A percentile compares a stretch with the other conserved stretches of the same genome.
These are phyloP conservation scores for Austrofundulus limnaeus DNA, from an alignment of 2,113 vertebrate species.

Conservation along the genomic window DNA sequence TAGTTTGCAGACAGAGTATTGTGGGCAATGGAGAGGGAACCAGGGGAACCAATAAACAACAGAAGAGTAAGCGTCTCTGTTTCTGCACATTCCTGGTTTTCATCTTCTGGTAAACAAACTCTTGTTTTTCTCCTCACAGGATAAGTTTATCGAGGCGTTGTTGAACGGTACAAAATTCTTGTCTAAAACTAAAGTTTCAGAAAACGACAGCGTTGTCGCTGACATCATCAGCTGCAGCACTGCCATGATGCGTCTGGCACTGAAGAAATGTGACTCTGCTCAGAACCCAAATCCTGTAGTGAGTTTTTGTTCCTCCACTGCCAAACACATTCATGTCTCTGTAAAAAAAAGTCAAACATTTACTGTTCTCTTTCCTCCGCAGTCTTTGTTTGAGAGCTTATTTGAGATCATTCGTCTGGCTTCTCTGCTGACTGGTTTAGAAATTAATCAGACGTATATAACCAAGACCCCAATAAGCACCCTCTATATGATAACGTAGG, in stretches of 20 bases:
- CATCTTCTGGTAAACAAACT: not conserved
- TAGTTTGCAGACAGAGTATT: conserved; percentile 26
- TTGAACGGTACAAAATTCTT: accelerated
- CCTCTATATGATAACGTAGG: conserved; percentile 68
- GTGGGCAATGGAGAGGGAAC: conserved; percentile 9
- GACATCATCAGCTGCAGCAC: conserved; percentile 55
- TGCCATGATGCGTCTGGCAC: conserved; percentile 48
- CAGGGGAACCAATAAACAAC: not conserved
- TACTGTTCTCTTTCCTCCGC: not conserved
- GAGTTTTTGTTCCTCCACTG: conserved; percentile 1
- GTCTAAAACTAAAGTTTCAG: accelerated
- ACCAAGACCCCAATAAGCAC: conserved; percentile 47
- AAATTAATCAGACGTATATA: not conserved
- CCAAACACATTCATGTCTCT: not conserved
- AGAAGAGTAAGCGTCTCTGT: conserved; percentile 18
- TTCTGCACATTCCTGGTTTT: not conserved
- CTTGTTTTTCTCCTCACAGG: conserved; percentile 31
- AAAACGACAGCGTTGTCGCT: not conserved
- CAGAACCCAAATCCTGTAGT: conserved; percentile 31
- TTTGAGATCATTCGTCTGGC: conserved; percentile 36
- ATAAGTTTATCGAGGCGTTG: conserved; percentile 14
- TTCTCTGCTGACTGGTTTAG: not conserved
- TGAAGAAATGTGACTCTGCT: conserved; percentile 42
- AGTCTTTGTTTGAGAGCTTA: conserved; percentile 44
- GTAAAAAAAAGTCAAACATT: not conserved